Base-by-base conservation (phyloP, 1,140 invertebrate genomes). In the Drosophila persimilis region DNA sequence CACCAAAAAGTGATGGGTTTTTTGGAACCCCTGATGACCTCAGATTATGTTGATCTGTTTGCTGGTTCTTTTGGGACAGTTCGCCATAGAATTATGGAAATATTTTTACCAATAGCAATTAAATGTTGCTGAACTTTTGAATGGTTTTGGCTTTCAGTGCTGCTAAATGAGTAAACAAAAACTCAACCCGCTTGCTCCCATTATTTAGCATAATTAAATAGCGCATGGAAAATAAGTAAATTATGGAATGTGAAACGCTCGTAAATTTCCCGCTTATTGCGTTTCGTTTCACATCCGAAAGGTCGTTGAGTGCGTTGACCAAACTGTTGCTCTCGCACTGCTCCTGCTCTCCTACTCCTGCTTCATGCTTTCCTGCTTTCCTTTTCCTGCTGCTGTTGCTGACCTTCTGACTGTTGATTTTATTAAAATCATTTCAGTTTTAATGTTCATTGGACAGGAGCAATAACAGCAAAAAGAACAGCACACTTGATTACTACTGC, bases 401-500 rank as follows among this genome's bases (percentile, higher is more conserved):
- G 66, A 50, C 52, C 66, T 70, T 53, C 17, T 50, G 71, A 74
- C 61, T 74, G 71, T 69, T 74, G 66, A 70, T 70, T 70, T 70
- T 70, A 70, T 70, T 70, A 70, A 70, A 69, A 70, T 70, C 66
- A 70, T 70, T 70, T 41, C 52, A 35, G 44, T 59, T 63, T 69
- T 70, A 50, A 69, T 70, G 45, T 52, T 31, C 65, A 53, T 57
- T 58, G 47, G 53, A 17, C 15, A 48, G 26, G 6, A 15, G 45
- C 31, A 17, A 29, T 31, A 17, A 20, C 8, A 20, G 45, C 20
- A 3, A 3, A 52, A 53, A 51, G 47, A 73, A 53, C 62, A 73
- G 57, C 67, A 56, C 63, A 76, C 73, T 75, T 76, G 75, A 76
- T 76, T 76, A 76, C 73, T 57, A 75, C 73, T 75, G 63, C 73